These are phyloP conservation scores for Anisognathus igniventris DNA, from an alignment of 2,797 vertebrate genomes.

Conservation along the genomic window DNA sequence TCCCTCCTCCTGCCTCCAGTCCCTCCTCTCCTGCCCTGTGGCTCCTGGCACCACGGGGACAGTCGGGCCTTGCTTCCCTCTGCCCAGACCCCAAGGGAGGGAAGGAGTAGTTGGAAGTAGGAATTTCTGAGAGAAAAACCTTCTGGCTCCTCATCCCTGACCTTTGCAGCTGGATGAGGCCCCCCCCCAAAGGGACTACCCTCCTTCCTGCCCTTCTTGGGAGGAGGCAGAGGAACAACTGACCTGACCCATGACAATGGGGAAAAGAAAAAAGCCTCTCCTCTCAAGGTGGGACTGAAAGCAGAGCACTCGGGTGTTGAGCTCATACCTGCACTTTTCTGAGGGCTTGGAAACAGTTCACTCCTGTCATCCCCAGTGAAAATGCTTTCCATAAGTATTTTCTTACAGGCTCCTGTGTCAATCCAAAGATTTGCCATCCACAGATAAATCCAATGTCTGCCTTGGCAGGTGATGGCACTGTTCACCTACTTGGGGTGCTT, in stretches of 20 bases:
- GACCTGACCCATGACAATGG: accelerated
- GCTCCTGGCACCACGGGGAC: accelerated
- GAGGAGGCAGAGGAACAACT: neutral
- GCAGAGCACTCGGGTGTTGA: neutral
- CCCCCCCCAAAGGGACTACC: neutral
- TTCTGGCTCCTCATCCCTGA: neutral
- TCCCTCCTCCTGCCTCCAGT: neutral
- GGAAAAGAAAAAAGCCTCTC: neutral
- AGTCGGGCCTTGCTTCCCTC: neutral
- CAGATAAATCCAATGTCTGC: accelerated
- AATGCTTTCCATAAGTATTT: neutral
- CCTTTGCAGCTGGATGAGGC: neutral
- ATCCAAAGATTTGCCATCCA: neutral
- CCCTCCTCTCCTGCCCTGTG: neutral
- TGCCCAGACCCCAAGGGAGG: neutral
- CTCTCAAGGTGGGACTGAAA: neutral
- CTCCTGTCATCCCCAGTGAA: accelerated
- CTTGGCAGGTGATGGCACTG: neutral
- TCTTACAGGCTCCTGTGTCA: accelerated
- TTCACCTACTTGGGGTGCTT: neutral
- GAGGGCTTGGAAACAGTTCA: neutral
- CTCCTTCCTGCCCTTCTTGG: neutral
- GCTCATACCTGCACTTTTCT: neutral
- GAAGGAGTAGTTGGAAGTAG: neutral
- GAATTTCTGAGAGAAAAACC: neutral